A percentile compares a stretch with the other conserved stretches of the same genome.
These are phyloP conservation scores for Eriosoma lanigerum DNA, from an alignment of 1,140 invertebrate genomes.

Conservation along the genomic window DNA sequence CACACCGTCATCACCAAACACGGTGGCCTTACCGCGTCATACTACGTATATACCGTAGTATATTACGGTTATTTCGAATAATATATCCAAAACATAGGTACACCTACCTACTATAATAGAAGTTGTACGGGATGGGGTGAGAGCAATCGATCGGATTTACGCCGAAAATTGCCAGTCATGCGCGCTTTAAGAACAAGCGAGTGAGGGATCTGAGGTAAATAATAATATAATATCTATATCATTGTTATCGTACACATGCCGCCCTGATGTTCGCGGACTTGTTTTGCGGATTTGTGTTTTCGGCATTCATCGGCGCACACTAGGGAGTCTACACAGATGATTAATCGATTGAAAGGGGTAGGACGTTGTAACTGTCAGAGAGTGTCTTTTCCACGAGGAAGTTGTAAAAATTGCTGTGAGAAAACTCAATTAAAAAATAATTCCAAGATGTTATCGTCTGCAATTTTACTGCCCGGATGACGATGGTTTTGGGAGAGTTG, in stretches of 20 bases:
- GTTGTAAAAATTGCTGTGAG: slow-evolving; percentile 16
- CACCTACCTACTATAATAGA: too few species aligned
- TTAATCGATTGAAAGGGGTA: slow-evolving; percentile 42
- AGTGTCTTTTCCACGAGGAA: neutral
- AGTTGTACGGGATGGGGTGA: neutral
- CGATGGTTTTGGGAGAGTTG: slow-evolving; percentile 29
- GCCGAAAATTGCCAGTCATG: slow-evolving; percentile 14
- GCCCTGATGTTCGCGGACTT: slow-evolving; percentile 6
- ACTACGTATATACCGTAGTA: neutral
- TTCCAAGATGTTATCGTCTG: slow-evolving; percentile 1
- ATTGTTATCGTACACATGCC: neutral
- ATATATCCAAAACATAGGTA: too few species aligned
- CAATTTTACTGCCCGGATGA: neutral
- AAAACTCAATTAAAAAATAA: slow-evolving; percentile 24
- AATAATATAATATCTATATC: neutral
- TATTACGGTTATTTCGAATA: neutral
- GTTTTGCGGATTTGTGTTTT: slow-evolving; percentile 25
- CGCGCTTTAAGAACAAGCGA: neutral
- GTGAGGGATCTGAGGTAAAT: neutral
- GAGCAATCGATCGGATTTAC: slow-evolving; percentile 16
- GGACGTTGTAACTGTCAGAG: too few species aligned
- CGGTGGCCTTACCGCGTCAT: too few species aligned
- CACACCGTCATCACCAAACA: too few species aligned
- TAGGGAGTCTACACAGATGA: neutral
- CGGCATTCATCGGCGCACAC: neutral